A percentile compares a stretch with the other conserved stretches of the same genome.
Conservation (phyloP, 2,113 vertebrate species). For the Vombatus ursinus region DNA sequence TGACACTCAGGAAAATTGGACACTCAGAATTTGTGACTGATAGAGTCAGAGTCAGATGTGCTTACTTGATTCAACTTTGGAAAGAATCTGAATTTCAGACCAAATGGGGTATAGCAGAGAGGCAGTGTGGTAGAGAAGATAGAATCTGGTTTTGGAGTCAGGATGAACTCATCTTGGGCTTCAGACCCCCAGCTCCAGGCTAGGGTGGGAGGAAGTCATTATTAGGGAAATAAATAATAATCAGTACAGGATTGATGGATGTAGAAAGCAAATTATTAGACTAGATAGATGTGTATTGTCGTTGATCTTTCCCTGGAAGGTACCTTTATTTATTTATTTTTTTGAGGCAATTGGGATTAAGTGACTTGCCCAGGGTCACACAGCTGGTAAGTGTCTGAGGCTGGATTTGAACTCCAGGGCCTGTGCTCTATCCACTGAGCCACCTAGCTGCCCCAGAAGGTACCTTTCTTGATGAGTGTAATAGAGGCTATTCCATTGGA, state of each 20-base stretch:
- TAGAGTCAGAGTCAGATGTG: not conserved
- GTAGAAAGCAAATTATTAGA: not conserved
- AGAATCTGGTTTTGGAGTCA: not conserved
- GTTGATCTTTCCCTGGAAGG: not conserved
- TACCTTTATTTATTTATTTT: not conserved
- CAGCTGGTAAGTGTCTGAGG: too few species aligned
- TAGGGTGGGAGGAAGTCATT: not conserved
- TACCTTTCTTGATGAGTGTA: not conserved
- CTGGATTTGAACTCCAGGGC: too few species aligned
- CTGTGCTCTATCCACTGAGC: too few species aligned
- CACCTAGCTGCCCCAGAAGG: not conserved
- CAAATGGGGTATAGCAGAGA: constrained; percentile 8
- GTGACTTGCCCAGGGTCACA: too few species aligned
- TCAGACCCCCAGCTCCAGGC: not conserved
- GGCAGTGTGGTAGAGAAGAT: not conserved
- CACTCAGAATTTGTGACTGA: not conserved
- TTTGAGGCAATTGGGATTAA: not conserved
- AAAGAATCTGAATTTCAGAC: constrained; percentile 8
- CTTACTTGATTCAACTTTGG: not conserved
- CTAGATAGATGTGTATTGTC: not conserved
- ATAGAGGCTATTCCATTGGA: not conserved
- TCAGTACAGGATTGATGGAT: not conserved
- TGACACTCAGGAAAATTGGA: not conserved
- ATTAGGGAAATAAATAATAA: constrained; percentile 16
- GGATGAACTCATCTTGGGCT: not conserved